phyloP scores from a whole-genome alignment of 2,888 invertebrate genomes.

The Lasioglossum zephyrum region DNA sequence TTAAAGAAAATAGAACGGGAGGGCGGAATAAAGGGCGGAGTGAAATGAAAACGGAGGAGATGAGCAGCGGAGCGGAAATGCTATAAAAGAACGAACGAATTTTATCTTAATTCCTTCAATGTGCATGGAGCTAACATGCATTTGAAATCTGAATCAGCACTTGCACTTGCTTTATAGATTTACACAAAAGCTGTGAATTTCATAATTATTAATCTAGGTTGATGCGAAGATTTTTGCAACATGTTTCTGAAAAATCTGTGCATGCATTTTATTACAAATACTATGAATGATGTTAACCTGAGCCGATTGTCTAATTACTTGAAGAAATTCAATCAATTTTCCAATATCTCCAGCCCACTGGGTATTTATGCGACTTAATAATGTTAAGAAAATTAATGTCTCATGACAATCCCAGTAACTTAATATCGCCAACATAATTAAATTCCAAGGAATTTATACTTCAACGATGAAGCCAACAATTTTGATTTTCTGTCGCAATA shows the following conservation, averaged over 20 bases:
- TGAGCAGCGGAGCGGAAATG: background rate
- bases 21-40: background rate
- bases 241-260: background rate
- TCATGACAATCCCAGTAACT: background rate
- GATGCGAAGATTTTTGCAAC: background rate
- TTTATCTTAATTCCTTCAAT: slow-evolving; percentile 10
- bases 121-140: background rate
- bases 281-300: background rate
- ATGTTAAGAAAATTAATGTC: background rate
- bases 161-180: background rate
- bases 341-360: background rate
- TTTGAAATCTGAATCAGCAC: slow-evolving; percentile 4
- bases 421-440: background rate
- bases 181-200: background rate
- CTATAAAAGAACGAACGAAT: slow-evolving; percentile 7
- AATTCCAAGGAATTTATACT: background rate
- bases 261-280: too few relatives aligned
- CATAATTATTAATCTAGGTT: background rate
- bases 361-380: background rate
- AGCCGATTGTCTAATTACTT: background rate
- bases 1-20: background rate
- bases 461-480: background rate
- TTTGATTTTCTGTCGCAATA: background rate
- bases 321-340: background rate
- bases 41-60: slow-evolving; percentile 11